Evolutionary conservation across 1,140 invertebrate genomes (phyloP), one percentile per base, ranked within the genome.

Genomic region (Bursaphelenchus mucronatus): DNA sequence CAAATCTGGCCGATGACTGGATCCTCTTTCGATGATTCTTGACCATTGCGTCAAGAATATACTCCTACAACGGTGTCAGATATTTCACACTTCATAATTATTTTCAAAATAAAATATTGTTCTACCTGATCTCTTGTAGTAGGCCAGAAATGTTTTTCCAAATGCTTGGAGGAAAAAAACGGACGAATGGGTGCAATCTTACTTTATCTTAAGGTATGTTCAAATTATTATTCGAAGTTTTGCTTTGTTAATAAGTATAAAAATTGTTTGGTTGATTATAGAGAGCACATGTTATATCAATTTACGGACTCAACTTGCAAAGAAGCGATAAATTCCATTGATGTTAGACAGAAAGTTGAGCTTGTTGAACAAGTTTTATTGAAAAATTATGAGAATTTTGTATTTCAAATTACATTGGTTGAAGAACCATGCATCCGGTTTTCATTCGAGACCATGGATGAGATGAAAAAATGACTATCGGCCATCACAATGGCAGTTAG

Each of bases 221-320:
- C n/a, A n/a, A n/a, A n/a, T n/a, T n/a, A n/a, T n/a, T n/a, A n/a
- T n/a, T n/a, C n/a, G n/a, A n/a, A 47, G n/a, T 47, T 47, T 47
- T 47, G 45, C 45, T 47, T 47, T 47, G 45, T 47, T 47, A n/a
- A 47, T 47, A 47, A 47, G n/a, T n/a, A n/a, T 47, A 10, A 10
- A 47, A 47, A 47, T 47, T 47, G 45, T 47, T 9, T 47, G n/a
- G n/a, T 47, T 47, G n/a, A 47, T 47, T 47, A n/a, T n/a, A 8
- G 21, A 10, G 8, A 41, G n/a, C 21, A 49, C 8, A 58, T 50
- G 21, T 41, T 58, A 10, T 58, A 58, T 45, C 69, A 74, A 50
- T 70, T 70, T 46, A 21, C 69, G 8, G 69, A 70, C 56, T 70
- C 69, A 17, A 50, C 69, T n/a, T 70, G 56, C 50, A 74, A 70